phyloP scores from a whole-genome alignment of 1,140 invertebrate species.

The Camponotus vicinus region DNA sequence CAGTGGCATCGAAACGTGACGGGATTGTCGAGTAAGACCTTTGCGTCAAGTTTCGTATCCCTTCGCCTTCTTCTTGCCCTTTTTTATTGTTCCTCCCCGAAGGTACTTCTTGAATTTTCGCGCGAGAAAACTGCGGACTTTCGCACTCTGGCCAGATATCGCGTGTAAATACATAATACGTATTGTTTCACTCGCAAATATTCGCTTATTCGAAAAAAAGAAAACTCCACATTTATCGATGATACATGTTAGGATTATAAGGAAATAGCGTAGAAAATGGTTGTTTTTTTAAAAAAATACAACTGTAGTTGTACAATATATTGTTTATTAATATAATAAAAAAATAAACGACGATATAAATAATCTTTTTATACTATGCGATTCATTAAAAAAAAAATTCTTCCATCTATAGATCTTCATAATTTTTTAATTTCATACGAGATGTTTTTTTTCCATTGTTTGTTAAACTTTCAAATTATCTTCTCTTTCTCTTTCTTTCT shows the following conservation, averaged over 20 bases:
- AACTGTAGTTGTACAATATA: background rate
- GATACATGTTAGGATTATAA: background rate
- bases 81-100: constrained; percentile 28
- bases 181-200: background rate
- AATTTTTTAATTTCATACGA: constrained; percentile 4
- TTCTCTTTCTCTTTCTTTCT: background rate
- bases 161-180: constrained; percentile 4
- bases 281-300: background rate
- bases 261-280: background rate
- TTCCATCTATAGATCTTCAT: background rate
- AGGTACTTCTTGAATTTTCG: constrained; percentile 43
- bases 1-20: constrained; percentile 79
- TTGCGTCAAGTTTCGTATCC: constrained; percentile 38
- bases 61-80: constrained; percentile 49
- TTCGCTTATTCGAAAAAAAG: background rate
- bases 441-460: too few relatives aligned
- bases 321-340: constrained; percentile 4
- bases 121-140: constrained; percentile 26
- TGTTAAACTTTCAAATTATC: background rate
- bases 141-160: constrained; percentile 32
- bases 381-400: background rate
- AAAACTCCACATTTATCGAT: background rate
- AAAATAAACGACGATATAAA: background rate
- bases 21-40: constrained; percentile 76
- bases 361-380: too few relatives aligned